Percentiles rank a stretch among this genome's conserved stretches.
phyloP scores from a whole-genome alignment of 1,140 invertebrate genomes.

The Drosophila pectinifera region DNA sequence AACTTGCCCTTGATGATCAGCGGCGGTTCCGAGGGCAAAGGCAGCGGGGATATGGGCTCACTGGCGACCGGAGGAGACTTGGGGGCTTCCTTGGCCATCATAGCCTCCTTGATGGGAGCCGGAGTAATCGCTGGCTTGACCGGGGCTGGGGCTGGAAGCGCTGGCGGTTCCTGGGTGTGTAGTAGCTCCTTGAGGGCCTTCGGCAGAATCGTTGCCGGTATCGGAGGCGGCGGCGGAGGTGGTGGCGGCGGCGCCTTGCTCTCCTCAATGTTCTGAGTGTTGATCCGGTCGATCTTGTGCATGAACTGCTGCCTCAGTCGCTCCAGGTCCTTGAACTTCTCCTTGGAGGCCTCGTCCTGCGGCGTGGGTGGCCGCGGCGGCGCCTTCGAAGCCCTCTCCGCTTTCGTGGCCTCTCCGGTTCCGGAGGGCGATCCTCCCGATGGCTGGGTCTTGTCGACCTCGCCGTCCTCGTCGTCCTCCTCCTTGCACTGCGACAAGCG shows the following conservation, averaged over 20 bases:
- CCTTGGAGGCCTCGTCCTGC: constrained; percentile 67
- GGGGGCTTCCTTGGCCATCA: not conserved
- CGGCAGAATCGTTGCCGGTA: constrained; percentile 79
- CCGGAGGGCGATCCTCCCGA: not conserved
- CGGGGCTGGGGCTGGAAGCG: not conserved
- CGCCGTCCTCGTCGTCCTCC: constrained; percentile 90
- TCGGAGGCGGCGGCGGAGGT: constrained; percentile 73
- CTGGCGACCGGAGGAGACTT: not conserved
- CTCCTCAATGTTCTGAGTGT: constrained; percentile 76
- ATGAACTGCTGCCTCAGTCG: constrained; percentile 79
- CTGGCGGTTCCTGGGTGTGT: constrained; percentile 52
- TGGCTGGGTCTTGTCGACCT: constrained; percentile 57
- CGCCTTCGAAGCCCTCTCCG: constrained; percentile 57
- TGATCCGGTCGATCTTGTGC: constrained; percentile 81
- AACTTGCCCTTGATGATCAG: constrained; percentile 78
- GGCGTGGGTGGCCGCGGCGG: constrained; percentile 76
- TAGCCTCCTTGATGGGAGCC: not conserved
- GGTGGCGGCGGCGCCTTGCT: constrained; percentile 60
- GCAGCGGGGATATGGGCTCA: constrained; percentile 22
- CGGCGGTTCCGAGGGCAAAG: constrained; percentile 53
- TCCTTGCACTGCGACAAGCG: constrained; percentile 92
- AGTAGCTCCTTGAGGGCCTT: constrained; percentile 74
- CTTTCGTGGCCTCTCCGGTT: constrained; percentile 31
- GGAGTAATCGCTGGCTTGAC: not conserved
- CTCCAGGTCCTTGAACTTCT: constrained; percentile 79